phyloP scores from a whole-genome alignment of 2,113 vertebrate species.

The Dasyurus viverrinus region DNA sequence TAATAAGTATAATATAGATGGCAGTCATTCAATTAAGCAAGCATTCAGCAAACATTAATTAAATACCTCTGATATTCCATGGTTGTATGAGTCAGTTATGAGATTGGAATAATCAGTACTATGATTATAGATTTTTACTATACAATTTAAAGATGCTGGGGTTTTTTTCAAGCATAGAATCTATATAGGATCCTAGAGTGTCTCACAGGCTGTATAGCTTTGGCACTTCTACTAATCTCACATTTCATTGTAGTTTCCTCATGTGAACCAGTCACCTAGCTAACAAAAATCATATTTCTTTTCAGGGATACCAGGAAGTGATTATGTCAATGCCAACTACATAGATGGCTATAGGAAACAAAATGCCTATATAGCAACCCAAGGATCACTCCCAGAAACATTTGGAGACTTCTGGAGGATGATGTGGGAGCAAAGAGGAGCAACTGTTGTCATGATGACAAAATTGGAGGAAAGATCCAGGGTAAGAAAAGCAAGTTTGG shows the following conservation, averaged over 20 bases:
- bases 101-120: not conserved
- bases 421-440: slow-evolving; percentile 99
- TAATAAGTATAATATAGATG: not conserved
- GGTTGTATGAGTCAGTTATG: not conserved
- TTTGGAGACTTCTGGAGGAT: slow-evolving; percentile 99
- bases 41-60: not conserved
- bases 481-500: slow-evolving; percentile 84
- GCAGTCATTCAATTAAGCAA: not conserved
- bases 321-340: slow-evolving; percentile 99
- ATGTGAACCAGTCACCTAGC: not conserved
- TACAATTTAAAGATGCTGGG: not conserved
- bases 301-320: slow-evolving; percentile 96
- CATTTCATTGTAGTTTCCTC: not conserved
- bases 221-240: not conserved
- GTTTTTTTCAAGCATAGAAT: not conserved
- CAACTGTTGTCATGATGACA: slow-evolving; percentile 99
- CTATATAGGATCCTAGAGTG: not conserved
- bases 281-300: slow-evolving; percentile 63
- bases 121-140: not conserved
- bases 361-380: slow-evolving; percentile 98
- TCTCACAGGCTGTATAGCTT: not conserved
- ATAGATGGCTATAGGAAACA: slow-evolving; percentile 99
- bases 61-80: not conserved
- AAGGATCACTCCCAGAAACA: slow-evolving; percentile 96
- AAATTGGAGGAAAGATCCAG: slow-evolving; percentile 97